Evolutionary conservation across 2,113 vertebrate genomes (phyloP).

Genomic region (Sisor rabdophorus): DNA sequence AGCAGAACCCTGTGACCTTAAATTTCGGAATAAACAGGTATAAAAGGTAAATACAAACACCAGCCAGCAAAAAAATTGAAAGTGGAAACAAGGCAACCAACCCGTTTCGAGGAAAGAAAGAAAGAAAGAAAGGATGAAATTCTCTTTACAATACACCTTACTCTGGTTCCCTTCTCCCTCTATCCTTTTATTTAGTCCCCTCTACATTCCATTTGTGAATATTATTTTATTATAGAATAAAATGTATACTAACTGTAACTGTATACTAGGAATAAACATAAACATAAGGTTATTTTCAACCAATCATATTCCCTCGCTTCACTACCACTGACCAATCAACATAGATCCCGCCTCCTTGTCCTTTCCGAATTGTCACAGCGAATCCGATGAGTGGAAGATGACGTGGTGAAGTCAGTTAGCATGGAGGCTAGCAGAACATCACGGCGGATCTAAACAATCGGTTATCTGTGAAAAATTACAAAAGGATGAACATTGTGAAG

Average conservation of each 20-base stretch:
- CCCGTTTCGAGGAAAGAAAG: too few relatives aligned
- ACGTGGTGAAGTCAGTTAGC: constrained; percentile 62
- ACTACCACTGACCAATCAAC: constrained; percentile 28
- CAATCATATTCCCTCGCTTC: constrained; percentile 8
- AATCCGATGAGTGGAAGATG: constrained; percentile 56
- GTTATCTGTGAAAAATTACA: background rate
- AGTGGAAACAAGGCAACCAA: too few relatives aligned
- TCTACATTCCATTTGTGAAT: too few relatives aligned
- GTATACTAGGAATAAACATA: background rate
- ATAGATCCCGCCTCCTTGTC: background rate
- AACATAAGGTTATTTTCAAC: background rate
- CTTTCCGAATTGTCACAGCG: constrained; percentile 51
- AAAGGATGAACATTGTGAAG: background rate
- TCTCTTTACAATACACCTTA: too few relatives aligned
- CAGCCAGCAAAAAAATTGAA: too few relatives aligned
- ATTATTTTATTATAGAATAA: too few relatives aligned
- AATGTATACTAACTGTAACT: too few relatives aligned
- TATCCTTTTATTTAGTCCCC: too few relatives aligned
- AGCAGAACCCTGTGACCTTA: too few relatives aligned
- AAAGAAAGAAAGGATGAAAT: too few relatives aligned
- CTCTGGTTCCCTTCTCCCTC: background rate
- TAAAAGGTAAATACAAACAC: too few relatives aligned
- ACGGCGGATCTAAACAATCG: constrained; percentile 1
- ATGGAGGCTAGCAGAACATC: constrained; percentile 47
- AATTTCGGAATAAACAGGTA: too few relatives aligned